Conservation (phyloP, 2,888 invertebrate genomes). For the Empis stercorea region DNA sequence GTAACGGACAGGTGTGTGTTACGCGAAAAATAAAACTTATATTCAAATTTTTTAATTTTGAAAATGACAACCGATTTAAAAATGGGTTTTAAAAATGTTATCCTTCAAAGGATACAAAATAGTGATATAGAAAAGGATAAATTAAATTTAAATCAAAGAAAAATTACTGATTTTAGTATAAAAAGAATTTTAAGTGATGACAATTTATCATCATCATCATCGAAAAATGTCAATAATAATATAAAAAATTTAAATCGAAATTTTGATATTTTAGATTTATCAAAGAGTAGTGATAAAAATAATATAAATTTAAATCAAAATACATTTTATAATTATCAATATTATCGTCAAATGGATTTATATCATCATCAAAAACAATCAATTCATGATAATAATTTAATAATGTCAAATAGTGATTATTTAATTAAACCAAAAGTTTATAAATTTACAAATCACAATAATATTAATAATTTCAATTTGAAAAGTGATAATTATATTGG, state of each 20-base stretch:
- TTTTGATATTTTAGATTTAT: constrained; percentile 27
- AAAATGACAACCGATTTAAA: constrained; percentile 24
- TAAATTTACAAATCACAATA: constrained; percentile 8
- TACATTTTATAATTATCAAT: no score
- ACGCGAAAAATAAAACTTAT: no score
- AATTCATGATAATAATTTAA: not conserved
- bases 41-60: not conserved
- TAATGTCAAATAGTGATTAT: constrained; percentile 2
- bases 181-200: constrained; percentile 23
- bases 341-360: not conserved
- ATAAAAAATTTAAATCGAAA: not conserved
- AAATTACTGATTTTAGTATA: constrained; percentile 34
- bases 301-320: not conserved
- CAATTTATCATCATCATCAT: not conserved
- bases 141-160: constrained; percentile 5
- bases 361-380: not conserved
- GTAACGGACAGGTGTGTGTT: no score
- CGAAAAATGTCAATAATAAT: not conserved
- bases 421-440: constrained; percentile 11
- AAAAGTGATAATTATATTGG: constrained; percentile 1
- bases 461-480: constrained; percentile 4
- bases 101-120: constrained; percentile 26
- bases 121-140: not conserved
- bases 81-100: constrained; percentile 33
- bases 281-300: constrained; percentile 14